These are phyloP conservation scores for Mycetomoellerius zeteki DNA, from an alignment of 1,140 invertebrate genomes.

Conservation along the genomic window DNA sequence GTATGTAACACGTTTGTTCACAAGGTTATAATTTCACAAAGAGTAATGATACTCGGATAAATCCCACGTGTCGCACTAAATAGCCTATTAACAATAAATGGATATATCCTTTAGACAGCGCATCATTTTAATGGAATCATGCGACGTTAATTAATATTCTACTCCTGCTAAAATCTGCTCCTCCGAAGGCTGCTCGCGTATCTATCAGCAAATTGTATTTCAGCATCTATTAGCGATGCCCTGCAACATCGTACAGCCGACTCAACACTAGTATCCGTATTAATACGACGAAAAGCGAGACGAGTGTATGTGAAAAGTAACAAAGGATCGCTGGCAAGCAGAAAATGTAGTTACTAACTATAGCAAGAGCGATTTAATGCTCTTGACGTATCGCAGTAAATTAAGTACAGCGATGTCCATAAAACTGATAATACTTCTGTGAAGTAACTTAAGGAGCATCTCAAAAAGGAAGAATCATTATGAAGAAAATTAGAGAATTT, in stretches of 20 bases:
- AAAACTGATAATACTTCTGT: slow-evolving; percentile 38
- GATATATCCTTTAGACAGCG: slow-evolving; percentile 66
- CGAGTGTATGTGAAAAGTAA: slow-evolving; percentile 34
- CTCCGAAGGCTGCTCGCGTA: slow-evolving; percentile 64
- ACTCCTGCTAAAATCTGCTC: slow-evolving; percentile 50
- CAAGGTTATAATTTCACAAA: slow-evolving; percentile 45
- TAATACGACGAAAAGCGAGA: slow-evolving; percentile 50
- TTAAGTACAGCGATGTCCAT: slow-evolving; percentile 49
- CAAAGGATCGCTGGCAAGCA: slow-evolving; percentile 32
- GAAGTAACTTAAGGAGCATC: slow-evolving; percentile 3
- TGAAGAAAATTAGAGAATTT: slow-evolving; percentile 23
- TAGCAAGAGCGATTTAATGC: slow-evolving; percentile 38
- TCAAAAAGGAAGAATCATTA: slow-evolving; percentile 21
- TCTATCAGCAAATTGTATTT: slow-evolving; percentile 72
- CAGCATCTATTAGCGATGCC: slow-evolving; percentile 71
- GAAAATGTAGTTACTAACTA: slow-evolving; percentile 58
- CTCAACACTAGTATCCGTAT: slow-evolving; percentile 22
- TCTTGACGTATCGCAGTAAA: slow-evolving; percentile 40
- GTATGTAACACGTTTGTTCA: neutral
- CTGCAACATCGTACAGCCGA: slow-evolving; percentile 46
- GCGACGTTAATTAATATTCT: slow-evolving; percentile 73
- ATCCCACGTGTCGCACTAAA: slow-evolving; percentile 63
- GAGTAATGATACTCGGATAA: slow-evolving; percentile 45
- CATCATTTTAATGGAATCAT: slow-evolving; percentile 71
- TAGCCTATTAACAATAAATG: slow-evolving; percentile 69